Evolutionary conservation across 1,140 invertebrate species (phyloP), one percentile per base, ranked within the genome.

Genomic region (Lucilia sericata): DNA sequence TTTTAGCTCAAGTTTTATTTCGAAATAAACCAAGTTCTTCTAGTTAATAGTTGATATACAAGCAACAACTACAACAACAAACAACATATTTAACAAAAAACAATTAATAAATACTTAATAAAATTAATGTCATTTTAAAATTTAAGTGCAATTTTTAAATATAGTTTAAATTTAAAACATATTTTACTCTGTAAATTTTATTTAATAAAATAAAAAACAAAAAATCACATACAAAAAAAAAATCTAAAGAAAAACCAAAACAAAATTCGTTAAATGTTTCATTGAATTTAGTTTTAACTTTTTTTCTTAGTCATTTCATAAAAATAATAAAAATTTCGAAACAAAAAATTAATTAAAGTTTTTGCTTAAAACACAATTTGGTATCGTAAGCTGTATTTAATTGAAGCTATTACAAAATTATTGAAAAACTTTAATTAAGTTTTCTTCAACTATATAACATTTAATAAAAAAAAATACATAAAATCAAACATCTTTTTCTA

Each of bases 221-320:
- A 42, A 80, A 80, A 80, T 51, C 36, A 42, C 42, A 8, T 9
- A 78, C 36, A 47, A 30, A 78, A 78, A 78, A 80, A 36, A 80
- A 80, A 80, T 5, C 36, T 47, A 21, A 9, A 9, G 14, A 49
- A 21, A 49, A 80, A 80, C 9, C 17, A 30, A 30, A 30, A 65
- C 14, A 80, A 85, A 89, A 88, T 90, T 90, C 89, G 89, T 90
- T 90, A 90, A 90, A 90, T 90, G 89, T 90, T 90, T 90, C 89
- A 90, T 90, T 90, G 49, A 82, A 55, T 17, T 78, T 55, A 81
- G 47, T 76, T 81, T 36, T 84, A 82, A 74, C 80, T 78, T 81
- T 70, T 84, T 74, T 60, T 21, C 19, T 21, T 2, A 70, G 10
- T 1, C 17, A 75, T 83, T 78, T 85, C 82, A 84, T 82, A 47